These are phyloP conservation scores for Dunckerocampus dactyliophorus DNA, from an alignment of 2,113 vertebrate genomes.

Conservation along the genomic window DNA sequence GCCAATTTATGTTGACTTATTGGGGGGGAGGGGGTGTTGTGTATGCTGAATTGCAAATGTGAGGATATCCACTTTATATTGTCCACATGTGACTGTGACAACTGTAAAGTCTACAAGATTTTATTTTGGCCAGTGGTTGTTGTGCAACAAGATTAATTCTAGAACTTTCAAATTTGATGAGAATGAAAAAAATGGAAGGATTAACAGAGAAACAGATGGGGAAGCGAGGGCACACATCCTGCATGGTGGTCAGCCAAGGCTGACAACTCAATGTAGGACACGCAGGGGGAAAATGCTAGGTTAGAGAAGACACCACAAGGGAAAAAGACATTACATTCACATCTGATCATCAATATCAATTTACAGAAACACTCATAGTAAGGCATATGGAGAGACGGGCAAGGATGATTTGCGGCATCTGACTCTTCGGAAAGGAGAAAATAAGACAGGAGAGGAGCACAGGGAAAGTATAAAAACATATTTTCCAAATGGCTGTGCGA, in stretches of 20 bases:
- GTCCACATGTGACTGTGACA: background rate
- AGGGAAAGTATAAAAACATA: slow-evolving; percentile 27
- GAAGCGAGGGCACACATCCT: slow-evolving; percentile 34
- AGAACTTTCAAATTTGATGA: slow-evolving; percentile 46
- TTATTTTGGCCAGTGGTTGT: slow-evolving; percentile 4
- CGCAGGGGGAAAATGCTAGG: slow-evolving; percentile 34
- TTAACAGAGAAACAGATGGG: slow-evolving; percentile 62
- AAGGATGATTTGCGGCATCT: background rate
- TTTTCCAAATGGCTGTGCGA: slow-evolving; percentile 41
- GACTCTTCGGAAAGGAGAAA: slow-evolving; percentile 3
- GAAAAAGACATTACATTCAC: slow-evolving; percentile 46
- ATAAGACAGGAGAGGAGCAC: background rate
- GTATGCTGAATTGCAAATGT: no score
- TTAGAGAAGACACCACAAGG: slow-evolving; percentile 46
- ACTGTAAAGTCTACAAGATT: slow-evolving; percentile 1
- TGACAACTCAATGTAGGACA: slow-evolving; percentile 59
- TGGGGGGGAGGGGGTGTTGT: no score
- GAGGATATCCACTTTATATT: no score
- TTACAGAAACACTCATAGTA: slow-evolving; percentile 35
- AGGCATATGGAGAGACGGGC: slow-evolving; percentile 14
- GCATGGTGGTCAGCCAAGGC: slow-evolving; percentile 48
- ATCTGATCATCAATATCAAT: slow-evolving; percentile 56
- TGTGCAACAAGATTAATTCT: slow-evolving; percentile 34
- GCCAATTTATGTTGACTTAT: no score
- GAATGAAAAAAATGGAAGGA: slow-evolving; percentile 33